Base-by-base conservation (phyloP, 2,113 vertebrate species). In the Anolis carolinensis region DNA sequence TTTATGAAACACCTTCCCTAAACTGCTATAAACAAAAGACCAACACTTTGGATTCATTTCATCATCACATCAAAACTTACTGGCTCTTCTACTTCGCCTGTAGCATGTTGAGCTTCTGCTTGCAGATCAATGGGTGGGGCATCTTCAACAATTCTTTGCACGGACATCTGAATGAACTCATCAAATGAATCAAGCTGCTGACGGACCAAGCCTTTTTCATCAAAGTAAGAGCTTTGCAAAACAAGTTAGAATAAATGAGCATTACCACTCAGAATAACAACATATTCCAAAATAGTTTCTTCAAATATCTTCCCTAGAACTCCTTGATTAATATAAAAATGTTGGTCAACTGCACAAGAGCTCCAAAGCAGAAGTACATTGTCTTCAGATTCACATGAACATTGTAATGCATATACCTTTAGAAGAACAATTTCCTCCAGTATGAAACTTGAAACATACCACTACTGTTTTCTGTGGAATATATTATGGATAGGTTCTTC, bases 131-230 rank as follows among this genome's bases (percentile, higher is more conserved):
- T 99, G 73, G 99, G 99, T 0, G 99, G 99, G 0, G 99, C 98
- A 39, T 99, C 99, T 94, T 99, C 99, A 86, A 99, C 98, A 68
- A 99, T 99, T 95, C 99, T 97, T 94, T 99, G 98, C 81, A 99
- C 98, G 8, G 99, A 99, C 99, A 99, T 99, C 96, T 99, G 99
- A 94, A 99, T 99, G 92, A 99, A 99, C 92, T 99, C 99, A 93
- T 99, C 99, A 23, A 99, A 99, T 2, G 99, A 99, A 94, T 99
- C 99, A 96, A 99, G 81, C 92, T 99, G 98, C 86, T 99, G 99
- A 52, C 99, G 97, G 59, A 99, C 99, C 95, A 99, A 95, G 62
- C 99, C 99, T 88, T 99, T 99, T 94, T 99, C 99, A 32, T 99
- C 98, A 96, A 99, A 99, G 89, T 99, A 99, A 36, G 99, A 99